Evolutionary conservation across 2,797 vertebrate species (phyloP), one percentile per base, ranked within the genome.

Genomic region (Poeciliopsis paucimaculata): DNA sequence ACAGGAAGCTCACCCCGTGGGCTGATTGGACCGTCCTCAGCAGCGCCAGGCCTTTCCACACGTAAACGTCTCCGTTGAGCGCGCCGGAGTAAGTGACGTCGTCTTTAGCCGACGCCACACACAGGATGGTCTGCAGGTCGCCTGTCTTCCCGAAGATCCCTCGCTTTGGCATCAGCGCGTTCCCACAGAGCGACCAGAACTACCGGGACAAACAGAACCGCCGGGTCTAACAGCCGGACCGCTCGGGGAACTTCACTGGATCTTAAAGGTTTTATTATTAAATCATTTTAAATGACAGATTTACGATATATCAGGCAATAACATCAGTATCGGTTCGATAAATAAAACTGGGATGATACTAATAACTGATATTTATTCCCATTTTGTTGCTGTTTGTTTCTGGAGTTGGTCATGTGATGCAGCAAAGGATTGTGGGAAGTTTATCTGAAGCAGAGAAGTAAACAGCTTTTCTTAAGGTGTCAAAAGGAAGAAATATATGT

Each of bases 181-280:
- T 99, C 77, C 98, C 98, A 93, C 98, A 99, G 81, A 99, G 88
- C 0, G 96, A 96, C 98, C 98, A 99, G 90, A 99, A 99, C 98
- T 99, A 83, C 12, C 9, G 31, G 45, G 0, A 49, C 4, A n/a
- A 55, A 46, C 2, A 6, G n/a, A 5, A 51, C 20, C 49, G 7
- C 7, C 23, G 46, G 46, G 16, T 47, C 46, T 47, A 16, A 5
- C 15, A 47, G 46, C 46, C 15, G 15, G 46, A 16, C 15, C 15
- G 4, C 23, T 18, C 51, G 26, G 23, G 23, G 26, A 26, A 10
- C 64, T 4, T 8, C 39, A 4, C 34, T 23, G 62, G 15, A 16
- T 62, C 15, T 62, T 31, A 34, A 62, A 34, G 60, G 60, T 57
- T 57, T 3, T 26, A 53, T 11, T 26, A 10, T 28, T 5, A n/a